Conservation (phyloP, 2,113 vertebrate species). For the Oreochromis tanganicae region DNA sequence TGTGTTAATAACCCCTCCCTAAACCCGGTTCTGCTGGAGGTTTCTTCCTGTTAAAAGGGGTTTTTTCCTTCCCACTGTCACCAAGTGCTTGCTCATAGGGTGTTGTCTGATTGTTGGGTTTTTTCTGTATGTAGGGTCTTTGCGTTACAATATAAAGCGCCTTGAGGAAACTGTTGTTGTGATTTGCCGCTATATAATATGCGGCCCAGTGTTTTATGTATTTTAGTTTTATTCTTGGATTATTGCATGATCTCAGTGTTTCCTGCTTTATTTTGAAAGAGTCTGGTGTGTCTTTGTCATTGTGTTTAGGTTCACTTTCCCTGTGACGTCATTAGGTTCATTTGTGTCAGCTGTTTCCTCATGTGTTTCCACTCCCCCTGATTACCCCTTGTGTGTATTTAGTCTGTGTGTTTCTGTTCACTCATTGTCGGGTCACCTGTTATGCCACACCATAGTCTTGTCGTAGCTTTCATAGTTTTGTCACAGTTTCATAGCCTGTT, state of each 20-base stretch:
- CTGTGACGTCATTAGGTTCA: background rate
- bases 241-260: background rate
- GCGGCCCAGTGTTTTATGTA: fast-evolving
- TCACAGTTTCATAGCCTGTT: fast-evolving
- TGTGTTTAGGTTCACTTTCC: fast-evolving
- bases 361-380: background rate
- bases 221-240: background rate
- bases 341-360: fast-evolving
- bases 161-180: background rate
- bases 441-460: fast-evolving
- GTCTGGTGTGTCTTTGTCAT: fast-evolving
- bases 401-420: background rate
- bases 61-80: background rate
- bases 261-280: background rate
- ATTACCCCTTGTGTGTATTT: fast-evolving
- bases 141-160: fast-evolving
- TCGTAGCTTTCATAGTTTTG: fast-evolving
- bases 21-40: background rate
- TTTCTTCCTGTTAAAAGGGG: background rate
- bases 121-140: background rate
- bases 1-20: fast-evolving
- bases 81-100: background rate
- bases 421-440: fast-evolving
- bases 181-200: background rate
- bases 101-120: background rate